Evolutionary conservation across 2,888 invertebrate genomes (phyloP).

Genomic region (Eupithecia inturbata): DNA sequence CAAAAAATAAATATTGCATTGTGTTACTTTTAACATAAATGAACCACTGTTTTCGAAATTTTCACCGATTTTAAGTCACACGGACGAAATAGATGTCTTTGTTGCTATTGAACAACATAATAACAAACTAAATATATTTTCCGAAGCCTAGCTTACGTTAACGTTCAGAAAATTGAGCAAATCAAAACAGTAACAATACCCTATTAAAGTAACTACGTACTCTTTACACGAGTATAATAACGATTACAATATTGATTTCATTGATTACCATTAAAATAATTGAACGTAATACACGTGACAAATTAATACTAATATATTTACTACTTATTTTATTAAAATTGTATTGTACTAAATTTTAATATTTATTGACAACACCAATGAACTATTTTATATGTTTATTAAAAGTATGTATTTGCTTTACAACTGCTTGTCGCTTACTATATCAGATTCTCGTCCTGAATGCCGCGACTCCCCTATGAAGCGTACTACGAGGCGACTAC

Average conservation of each 20-base stretch:
- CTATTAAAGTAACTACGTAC: constrained; percentile 63
- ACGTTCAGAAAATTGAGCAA: constrained; percentile 82
- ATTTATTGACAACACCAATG: constrained; percentile 72
- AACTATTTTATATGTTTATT: constrained; percentile 59
- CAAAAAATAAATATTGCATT: constrained; percentile 9
- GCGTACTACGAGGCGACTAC: constrained; percentile 31
- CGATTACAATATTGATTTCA: constrained; percentile 61
- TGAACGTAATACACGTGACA: constrained; percentile 64
- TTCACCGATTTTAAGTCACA: constrained; percentile 13
- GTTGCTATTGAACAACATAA: constrained; percentile 54
- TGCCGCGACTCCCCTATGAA: constrained; percentile 24
- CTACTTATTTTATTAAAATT: constrained; percentile 65
- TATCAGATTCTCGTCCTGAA: constrained; percentile 40
- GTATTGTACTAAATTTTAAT: constrained; percentile 76
- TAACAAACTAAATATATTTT: constrained; percentile 67
- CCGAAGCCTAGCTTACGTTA: constrained; percentile 74
- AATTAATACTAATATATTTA: constrained; percentile 59
- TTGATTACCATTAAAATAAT: constrained; percentile 66
- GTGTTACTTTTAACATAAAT: background rate
- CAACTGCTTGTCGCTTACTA: constrained; percentile 56
- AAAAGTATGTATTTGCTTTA: constrained; percentile 59
- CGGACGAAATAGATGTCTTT: constrained; percentile 42
- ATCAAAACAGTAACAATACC: constrained; percentile 80
- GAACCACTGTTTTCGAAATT: background rate
- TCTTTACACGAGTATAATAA: constrained; percentile 74